Conservation (phyloP, 1,140 invertebrate species). For the Eubasilissa regina region DNA sequence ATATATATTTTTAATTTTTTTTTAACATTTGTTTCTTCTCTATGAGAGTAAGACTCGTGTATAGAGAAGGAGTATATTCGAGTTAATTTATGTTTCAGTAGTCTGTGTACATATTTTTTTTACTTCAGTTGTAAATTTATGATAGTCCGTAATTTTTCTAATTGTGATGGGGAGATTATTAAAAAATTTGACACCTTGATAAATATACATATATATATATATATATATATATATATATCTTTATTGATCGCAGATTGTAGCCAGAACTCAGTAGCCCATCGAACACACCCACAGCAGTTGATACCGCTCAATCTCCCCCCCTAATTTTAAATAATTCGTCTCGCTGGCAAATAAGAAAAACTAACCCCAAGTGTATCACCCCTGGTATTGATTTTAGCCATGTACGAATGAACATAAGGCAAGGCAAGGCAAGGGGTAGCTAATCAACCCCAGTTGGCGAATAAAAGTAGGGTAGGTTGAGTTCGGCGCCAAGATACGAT, state of each 20-base stretch:
- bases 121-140: too few relatives aligned
- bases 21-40: too few relatives aligned
- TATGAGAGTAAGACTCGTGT: too few relatives aligned
- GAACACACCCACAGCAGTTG: constrained; percentile 4
- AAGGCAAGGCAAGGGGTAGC: constrained; percentile 32
- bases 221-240: too few relatives aligned
- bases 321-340: constrained; percentile 32
- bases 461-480: not conserved
- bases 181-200: too few relatives aligned
- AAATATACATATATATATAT: too few relatives aligned
- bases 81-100: too few relatives aligned
- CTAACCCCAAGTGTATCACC: not conserved
- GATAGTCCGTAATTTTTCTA: too few relatives aligned
- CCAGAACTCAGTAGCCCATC: constrained; percentile 5
- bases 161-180: too few relatives aligned
- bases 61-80: too few relatives aligned
- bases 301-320: constrained; percentile 24
- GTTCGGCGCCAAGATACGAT: constrained; percentile 10
- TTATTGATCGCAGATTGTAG: constrained; percentile 5
- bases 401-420: not conserved
- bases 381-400: constrained; percentile 36
- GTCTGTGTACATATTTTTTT: too few relatives aligned
- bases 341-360: constrained; percentile 32
- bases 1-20: too few relatives aligned
- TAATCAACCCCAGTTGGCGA: constrained; percentile 34